These are phyloP conservation scores for Dynastes maya DNA, from an alignment of 2,888 invertebrate genomes.

Conservation along the genomic window DNA sequence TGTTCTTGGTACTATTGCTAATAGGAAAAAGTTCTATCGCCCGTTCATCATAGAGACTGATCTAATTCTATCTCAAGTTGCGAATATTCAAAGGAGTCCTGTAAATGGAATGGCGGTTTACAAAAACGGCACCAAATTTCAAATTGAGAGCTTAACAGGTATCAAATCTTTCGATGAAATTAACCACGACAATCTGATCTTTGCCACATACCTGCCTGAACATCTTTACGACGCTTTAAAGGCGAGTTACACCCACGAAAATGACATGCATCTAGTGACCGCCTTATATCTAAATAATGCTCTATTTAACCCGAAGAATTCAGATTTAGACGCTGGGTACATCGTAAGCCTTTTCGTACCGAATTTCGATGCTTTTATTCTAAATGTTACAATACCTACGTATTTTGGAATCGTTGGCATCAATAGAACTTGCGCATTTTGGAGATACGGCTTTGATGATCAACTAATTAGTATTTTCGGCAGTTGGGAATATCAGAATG, in stretches of 20 bases:
- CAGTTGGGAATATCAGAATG: constrained; percentile 34
- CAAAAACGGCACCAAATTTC: not conserved
- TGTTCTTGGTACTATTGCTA: constrained; percentile 8
- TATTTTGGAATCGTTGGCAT: constrained; percentile 10
- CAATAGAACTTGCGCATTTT: constrained; percentile 42
- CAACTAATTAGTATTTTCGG: constrained; percentile 35
- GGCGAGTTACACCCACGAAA: not conserved
- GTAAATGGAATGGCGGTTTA: constrained; percentile 48
- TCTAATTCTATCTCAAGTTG: constrained; percentile 34
- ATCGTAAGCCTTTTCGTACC: constrained; percentile 35
- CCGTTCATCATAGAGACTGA: constrained; percentile 20
- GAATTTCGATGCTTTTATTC: not conserved
- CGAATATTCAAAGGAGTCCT: constrained; percentile 17
- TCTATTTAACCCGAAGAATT: constrained; percentile 22
- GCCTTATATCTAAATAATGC: constrained; percentile 32
- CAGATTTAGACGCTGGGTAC: not conserved
- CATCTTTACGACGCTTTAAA: not conserved
- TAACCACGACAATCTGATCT: constrained; percentile 9
- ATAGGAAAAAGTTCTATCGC: not conserved
- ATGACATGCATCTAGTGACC: constrained; percentile 28
- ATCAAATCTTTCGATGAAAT: constrained; percentile 15
- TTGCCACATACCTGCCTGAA: constrained; percentile 42
- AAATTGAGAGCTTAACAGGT: constrained; percentile 9
- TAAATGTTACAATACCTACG: not conserved
- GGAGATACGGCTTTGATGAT: constrained; percentile 47